Base-by-base conservation (phyloP, 2,888 invertebrate genomes). In the Argyresthia goedartella region DNA sequence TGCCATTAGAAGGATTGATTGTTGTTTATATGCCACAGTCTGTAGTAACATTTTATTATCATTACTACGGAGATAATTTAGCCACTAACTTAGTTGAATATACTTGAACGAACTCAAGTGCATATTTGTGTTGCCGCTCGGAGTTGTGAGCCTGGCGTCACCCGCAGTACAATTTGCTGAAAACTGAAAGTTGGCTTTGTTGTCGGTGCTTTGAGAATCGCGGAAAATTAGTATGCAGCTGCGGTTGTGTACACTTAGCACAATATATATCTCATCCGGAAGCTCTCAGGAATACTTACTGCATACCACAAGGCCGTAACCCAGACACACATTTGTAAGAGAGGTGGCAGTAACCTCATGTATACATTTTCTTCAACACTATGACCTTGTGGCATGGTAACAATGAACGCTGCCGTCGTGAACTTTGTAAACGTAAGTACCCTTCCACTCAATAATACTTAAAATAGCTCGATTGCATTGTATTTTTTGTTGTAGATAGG, bases 31-130 rank as follows among this genome's bases (percentile, higher is more conserved):
- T 57, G 60, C 15, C 7, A 16, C 43, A 43, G 50, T 64, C 60
- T 65, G 57, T 55, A 65, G 64, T 69, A 67, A 68, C 60, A 52
- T n/a, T 62, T 75, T 74, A 75, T 67, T 71, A 71, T 71, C 69
- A 75, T 70, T 67, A 65, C 70, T 54, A 41, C 53, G 57, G 54
- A 65, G 68, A 73, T 74, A 71, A 73, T 62, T 65, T 62, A 54
- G 56, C 54, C 57, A 56, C 59, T 64, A 59, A 59, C 63, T 63
- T 64, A 61, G 59, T 58, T 58, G 60, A 33, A 41, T 43, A 52
- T 62, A 59, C 58, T 56, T 53, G 56, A 65, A 65, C 67, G 62
- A 67, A 65, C 58, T 58, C 39, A 6, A 25, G 25, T 25, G 25
- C 25, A 25, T 25, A 25, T 25, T 25, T 25, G 25, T 25, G 25